Evolutionary conservation across 1,140 invertebrate genomes (phyloP).

Genomic region (Drosophila leontia): DNA sequence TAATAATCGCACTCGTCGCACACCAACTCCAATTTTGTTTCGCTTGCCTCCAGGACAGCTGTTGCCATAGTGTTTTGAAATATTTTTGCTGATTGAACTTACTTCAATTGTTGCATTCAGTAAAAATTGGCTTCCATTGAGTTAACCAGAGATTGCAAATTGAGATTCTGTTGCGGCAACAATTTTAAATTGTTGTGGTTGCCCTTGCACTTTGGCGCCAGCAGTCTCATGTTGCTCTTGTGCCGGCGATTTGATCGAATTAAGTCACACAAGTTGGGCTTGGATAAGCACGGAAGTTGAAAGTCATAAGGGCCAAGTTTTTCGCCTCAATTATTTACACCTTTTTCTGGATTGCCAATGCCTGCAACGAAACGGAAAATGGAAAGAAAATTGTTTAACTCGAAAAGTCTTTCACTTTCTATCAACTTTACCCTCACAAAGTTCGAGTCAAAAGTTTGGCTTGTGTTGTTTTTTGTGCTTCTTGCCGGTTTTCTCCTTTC

Average conservation of each 20-base stretch:
- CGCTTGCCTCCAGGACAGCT: slow-evolving; percentile 57
- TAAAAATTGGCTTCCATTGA: background rate
- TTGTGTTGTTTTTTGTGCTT: slow-evolving; percentile 8
- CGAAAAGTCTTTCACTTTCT: slow-evolving; percentile 43
- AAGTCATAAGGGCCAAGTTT: slow-evolving; percentile 43
- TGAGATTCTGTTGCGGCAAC: slow-evolving; percentile 29
- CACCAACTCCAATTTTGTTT: slow-evolving; percentile 47
- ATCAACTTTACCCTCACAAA: slow-evolving; percentile 46
- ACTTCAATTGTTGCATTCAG: slow-evolving; percentile 9
- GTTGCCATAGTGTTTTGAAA: slow-evolving; percentile 56
- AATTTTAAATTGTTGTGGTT: slow-evolving; percentile 20
- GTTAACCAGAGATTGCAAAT: slow-evolving; percentile 25
- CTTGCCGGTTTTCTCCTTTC: background rate
- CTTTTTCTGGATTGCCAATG: slow-evolving; percentile 41
- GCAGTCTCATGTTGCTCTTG: slow-evolving; percentile 27
- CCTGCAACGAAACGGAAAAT: slow-evolving; percentile 43
- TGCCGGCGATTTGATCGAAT: slow-evolving; percentile 16
- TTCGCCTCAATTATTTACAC: slow-evolving; percentile 50
- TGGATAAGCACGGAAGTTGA: slow-evolving; percentile 2
- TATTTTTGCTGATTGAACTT: background rate
- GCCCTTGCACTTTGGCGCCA: slow-evolving; percentile 3
- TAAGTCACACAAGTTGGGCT: slow-evolving; percentile 11
- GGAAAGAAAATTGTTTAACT: slow-evolving; percentile 41
- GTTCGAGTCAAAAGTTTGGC: slow-evolving; percentile 41
- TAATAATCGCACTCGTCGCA: slow-evolving; percentile 69